Evolutionary conservation across 2,888 invertebrate species (phyloP), one percentile per base, ranked within the genome.

Genomic region (Hypercompe scribonia): DNA sequence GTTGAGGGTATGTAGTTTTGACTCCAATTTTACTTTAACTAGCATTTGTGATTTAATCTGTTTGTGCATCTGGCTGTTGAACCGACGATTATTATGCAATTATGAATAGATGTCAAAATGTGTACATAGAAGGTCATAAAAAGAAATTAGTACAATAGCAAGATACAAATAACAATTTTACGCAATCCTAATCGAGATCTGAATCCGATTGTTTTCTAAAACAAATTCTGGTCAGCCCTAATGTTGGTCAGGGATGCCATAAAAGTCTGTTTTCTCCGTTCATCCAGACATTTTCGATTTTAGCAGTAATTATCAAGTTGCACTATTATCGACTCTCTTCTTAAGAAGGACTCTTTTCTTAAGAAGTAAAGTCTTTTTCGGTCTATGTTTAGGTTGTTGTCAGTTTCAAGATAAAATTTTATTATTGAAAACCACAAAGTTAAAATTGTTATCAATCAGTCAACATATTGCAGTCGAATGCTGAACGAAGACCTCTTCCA

Each of bases 1-100:
- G 71, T 94, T 99, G 74, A 97, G 99, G 82, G 99, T 96, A 75
- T 80, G 91, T 88, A 36, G 2, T 13, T 33, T 34, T 31, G 34
- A 24, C 33, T n/a, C 8, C 0, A 61, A 24, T 34, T 34, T 28
- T 67, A n/a, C 28, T 58, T 58, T 42, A 42, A 15, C n/a, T 28
- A 58, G 15, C 15, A 58, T 28, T 13, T 58, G 28, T 24, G 10
- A 7, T 2, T 21, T 46, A 24, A 24, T 24, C 24, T 18, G 50
- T 50, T 50, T n/a, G 24, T 54, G n/a, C 11, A 3, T 3, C 24
- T 5, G 2, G 2, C n/a, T 54, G 11, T 4, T 24, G 10, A 54
- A 54, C 10, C 50, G 10, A 24, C n/a, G 3, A 21, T n/a, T n/a
- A n/a, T 42, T 18, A 42, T 15, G 15, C 42, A 42, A 42, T 42